Percentiles rank a stretch among this genome's conserved stretches.
Conservation (phyloP, 35 echinoderm and acorn worm species). For the Strongylocentrotus purpuratus region DNA sequence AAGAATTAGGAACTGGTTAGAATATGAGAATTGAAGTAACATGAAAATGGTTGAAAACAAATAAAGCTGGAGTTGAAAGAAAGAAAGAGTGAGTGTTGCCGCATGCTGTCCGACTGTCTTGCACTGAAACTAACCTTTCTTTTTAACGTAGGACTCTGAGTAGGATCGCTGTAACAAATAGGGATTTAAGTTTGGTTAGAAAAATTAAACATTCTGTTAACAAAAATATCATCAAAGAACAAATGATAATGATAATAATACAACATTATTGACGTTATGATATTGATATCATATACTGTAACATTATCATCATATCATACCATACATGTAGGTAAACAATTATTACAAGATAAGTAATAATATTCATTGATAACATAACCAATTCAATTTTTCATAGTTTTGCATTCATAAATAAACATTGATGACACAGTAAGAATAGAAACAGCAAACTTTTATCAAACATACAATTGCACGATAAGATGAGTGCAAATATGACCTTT, state of each 20-base stretch:
- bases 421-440: not conserved
- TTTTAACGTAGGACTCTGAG: conserved; percentile 94
- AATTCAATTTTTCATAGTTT: not conserved
- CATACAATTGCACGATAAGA: not conserved
- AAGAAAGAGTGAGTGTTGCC: not conserved
- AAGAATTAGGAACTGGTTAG: not conserved
- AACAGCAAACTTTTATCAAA: not conserved
- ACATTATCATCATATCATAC: too few species aligned
- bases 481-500: not conserved
- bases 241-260: not conserved
- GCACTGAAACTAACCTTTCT: conserved; percentile 80
- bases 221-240: not conserved
- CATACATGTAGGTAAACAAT: too few species aligned
- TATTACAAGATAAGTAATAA: too few species aligned
- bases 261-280: not conserved
- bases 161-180: conserved; percentile 83
- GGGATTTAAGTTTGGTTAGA: not conserved
- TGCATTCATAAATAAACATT: not conserved
- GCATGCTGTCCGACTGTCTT: not conserved
- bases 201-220: not conserved
- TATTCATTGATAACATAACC: not conserved
- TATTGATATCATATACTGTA: not conserved
- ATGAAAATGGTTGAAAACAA: not conserved
- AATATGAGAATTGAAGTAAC: not conserved
- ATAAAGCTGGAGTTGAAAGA: not conserved